Evolutionary conservation across 2,888 invertebrate species (phyloP).

Genomic region (Incurvaria masculella): DNA sequence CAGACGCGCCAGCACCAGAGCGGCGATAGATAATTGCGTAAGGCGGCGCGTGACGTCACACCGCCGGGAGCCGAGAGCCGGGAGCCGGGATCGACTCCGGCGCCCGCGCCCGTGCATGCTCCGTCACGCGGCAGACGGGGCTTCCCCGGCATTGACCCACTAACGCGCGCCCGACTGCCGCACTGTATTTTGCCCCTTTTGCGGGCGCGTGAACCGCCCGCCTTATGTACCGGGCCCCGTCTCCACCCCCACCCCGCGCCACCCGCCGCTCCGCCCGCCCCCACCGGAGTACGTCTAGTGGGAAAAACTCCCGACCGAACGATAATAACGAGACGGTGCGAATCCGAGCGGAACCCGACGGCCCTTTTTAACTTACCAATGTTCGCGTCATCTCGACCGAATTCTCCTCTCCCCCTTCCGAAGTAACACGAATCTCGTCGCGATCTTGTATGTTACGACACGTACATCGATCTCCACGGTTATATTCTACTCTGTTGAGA

Average conservation of each 20-base stretch:
- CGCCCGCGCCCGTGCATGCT: background rate
- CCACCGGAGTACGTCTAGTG: too few species aligned
- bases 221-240: conserved; percentile 39
- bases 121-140: conserved; percentile 6
- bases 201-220: conserved; percentile 54
- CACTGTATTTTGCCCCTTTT: conserved; percentile 54
- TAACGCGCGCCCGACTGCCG: conserved; percentile 13
- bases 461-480: too few species aligned
- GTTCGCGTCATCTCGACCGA: too few species aligned
- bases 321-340: too few species aligned
- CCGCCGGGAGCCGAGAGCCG: conserved; percentile 5
- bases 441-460: too few species aligned
- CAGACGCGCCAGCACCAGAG: too few species aligned
- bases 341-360: too few species aligned
- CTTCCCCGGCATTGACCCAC: conserved; percentile 59
- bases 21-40: background rate
- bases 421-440: too few species aligned
- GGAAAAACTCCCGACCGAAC: too few species aligned
- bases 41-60: background rate
- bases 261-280: background rate
- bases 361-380: too few species aligned
- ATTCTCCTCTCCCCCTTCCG: too few species aligned
- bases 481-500: too few species aligned
- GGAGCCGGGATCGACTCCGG: conserved; percentile 1
- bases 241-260: background rate